Base-by-base conservation (phyloP, 2,888 invertebrate species). In the Megastigmus dorsalis region DNA sequence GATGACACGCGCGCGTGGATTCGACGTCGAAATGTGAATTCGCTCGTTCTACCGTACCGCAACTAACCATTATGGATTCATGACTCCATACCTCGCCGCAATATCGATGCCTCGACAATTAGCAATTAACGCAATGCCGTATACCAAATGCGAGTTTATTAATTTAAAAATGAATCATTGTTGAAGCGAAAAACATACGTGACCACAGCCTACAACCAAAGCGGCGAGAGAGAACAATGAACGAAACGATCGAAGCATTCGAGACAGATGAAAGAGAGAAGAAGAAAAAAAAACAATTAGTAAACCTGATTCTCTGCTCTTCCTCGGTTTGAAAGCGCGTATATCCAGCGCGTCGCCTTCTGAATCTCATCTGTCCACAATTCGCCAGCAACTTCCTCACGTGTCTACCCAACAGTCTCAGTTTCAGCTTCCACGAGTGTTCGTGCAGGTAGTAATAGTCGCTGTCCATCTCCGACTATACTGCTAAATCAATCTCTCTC, bases 281-380 rank as follows among this genome's bases (percentile, higher is more conserved):
- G n/a, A 15, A 60, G 2, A 68, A 38, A 38, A 6, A 15, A 63
- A 2, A 10, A 15, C 18, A 55, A 50, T 66, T 15, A 2, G 36
- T 9, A 52, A 71, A 80, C 81, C 75, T 84, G 78, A 90, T 93
- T 92, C 93, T 93, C 88, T 91, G 91, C 83, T 94, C 94, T 82
- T 94, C 93, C 30, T 94, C 94, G 2, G 92, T 90, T 48, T 92
- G 87, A 85, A 94, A 91, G 80, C 90, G 89, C 79, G 90, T 89
- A 84, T 94, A 94, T 41, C 92, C 92, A 82, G 89, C 89, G 74
- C 87, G 86, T 78, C 90, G 91, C 78, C 90, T 91, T 6, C 90
- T 76, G 65, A 79, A 81, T 68, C 79, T 83, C 43, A 68, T 45
- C 3, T 71, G 74, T 1, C 68, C 65, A 3, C 75, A 74, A 28